Base-by-base conservation (phyloP, 2,888 invertebrate genomes). In the Euphydryas editha region DNA sequence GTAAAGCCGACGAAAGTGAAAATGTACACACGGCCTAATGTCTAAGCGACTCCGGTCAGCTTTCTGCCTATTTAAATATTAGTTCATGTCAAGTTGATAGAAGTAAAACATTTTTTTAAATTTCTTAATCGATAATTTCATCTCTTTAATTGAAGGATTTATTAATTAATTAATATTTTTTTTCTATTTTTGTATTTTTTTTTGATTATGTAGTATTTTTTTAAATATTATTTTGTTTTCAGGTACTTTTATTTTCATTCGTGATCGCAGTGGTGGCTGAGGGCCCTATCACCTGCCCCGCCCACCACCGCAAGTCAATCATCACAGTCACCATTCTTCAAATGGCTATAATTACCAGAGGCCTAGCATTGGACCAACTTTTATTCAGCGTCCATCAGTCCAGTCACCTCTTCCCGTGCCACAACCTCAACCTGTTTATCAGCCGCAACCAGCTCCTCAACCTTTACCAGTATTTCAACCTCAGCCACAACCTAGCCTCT, bases 261-360 rank as follows among this genome's bases (percentile, higher is more conserved):
- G 82, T 90, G 46, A 84, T 84, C 65, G 83, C 81, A 58, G 81
- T 84, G 69, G 81, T 75, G 60, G 87, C 85, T 36, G 92, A 92
- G 80, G 92, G 15, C 92, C 90, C 20, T 92, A 92, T 75, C 78
- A 88, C 62, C 72, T 90, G 66, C 87, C 88, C 13, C 84, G 85
- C 60, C 92, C 92, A n/a, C 81, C 77, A 2, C 71, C 80, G 6
- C 76, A 84, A 44, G 80, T 47, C 42, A 21, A 37, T 44, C 47
- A 51, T 54, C 62, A 56, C 5, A 39, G 24, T 24, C 58, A 49
- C 4, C 57, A 58, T n/a, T 51, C 47, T 58, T 42, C 59, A 17
- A 54, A 37, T 20, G 62, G 66, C 15, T 66, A 66, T 17, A 66
- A n/a, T 30, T 66, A 66, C 18, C 62, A 62, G 42, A 62, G 62